Percentiles rank a stretch among this genome's conserved stretches.
Evolutionary conservation across 2,113 vertebrate species (phyloP).

Genomic region (Tetraodon nigroviridis): DNA sequence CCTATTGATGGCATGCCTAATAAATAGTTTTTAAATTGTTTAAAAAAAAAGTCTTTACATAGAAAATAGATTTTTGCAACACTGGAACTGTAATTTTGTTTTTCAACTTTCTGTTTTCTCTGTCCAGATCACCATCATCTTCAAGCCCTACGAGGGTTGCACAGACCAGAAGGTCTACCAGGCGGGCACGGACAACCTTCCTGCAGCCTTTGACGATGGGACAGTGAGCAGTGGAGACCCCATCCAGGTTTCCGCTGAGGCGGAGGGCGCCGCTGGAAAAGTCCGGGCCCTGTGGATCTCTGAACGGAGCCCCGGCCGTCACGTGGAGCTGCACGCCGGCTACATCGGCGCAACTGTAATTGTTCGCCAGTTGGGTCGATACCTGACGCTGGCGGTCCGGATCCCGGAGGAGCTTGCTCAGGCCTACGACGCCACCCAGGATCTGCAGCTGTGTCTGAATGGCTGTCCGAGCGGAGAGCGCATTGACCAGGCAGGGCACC

Average conservation of each 20-base stretch:
- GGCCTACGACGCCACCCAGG: slow-evolving; percentile 87
- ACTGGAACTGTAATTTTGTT: neutral
- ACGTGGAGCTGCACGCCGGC: slow-evolving; percentile 86
- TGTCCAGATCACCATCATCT: slow-evolving; percentile 89
- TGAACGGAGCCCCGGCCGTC: slow-evolving; percentile 81
- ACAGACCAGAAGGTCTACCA: slow-evolving; percentile 97
- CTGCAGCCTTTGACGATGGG: slow-evolving; percentile 92
- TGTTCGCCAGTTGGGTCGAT: slow-evolving; percentile 86
- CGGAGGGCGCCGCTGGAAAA: slow-evolving; percentile 75
- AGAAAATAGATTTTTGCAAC: neutral
- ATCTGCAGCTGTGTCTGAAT: slow-evolving; percentile 91
- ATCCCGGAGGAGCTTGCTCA: slow-evolving; percentile 86
- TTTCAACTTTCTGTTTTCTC: neutral
- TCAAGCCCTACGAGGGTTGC: slow-evolving; percentile 90
- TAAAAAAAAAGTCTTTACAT: too few species aligned
- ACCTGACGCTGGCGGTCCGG: slow-evolving; percentile 87
- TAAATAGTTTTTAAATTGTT: too few species aligned
- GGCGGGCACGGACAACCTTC: slow-evolving; percentile 89
- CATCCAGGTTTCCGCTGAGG: slow-evolving; percentile 57
- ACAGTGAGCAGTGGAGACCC: slow-evolving; percentile 78
- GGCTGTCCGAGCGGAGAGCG: slow-evolving; percentile 88
- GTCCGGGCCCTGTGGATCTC: slow-evolving; percentile 79
- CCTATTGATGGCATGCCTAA: too few species aligned
- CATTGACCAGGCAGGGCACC: slow-evolving; percentile 79
- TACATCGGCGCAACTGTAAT: slow-evolving; percentile 91